Evolutionary conservation across 2,113 vertebrate species (phyloP), one percentile per base, ranked within the genome.

Genomic region (Prunella fulvescens): DNA sequence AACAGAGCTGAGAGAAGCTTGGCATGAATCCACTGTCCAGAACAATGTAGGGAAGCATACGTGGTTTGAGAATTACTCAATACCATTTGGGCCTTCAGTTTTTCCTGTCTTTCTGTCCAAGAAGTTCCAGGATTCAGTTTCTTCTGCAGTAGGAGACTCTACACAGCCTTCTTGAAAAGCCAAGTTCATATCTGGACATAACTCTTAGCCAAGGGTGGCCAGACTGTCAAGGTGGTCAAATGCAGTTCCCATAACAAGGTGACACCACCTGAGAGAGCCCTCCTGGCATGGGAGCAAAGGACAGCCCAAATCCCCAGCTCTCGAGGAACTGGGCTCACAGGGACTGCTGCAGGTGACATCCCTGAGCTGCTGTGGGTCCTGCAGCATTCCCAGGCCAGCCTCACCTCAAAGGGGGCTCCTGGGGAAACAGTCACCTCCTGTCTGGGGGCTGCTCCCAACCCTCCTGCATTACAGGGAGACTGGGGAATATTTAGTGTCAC

Each of bases 1-100:
- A 94, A 37, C 60, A 70, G 74, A 70, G 71, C 92, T 70, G 47
- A 54, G 64, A 78, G 92, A 47, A 89, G 85, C 71, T 74, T 96
- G 96, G 95, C 94, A 0, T n/a, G 85, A 83, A 83, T 92, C 93
- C 95, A 95, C 67, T 28, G 45, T 66, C 60, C 90, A 80, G 91
- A 96, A 97, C 96, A 96, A 96, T 95, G 90, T 0, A 95, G 79
- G 93, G 93, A 96, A 96, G 94, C 90, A 44, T 90, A 70, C 77
- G 92, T 60, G 92, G 87, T 86, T 91, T 80, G 64, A 90, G 82
- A 88, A 90, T 94, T 95, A 93, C 87, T 93, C 84, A 94, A 73
- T 18, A 82, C 56, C 65, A 40, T 77, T 88, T 58, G 12, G 73
- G 67, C 71, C 89, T 93, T 95, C 90, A 94, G 92, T 93, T 97